Conservation (phyloP, 2,888 invertebrate species). For the Sphaeridia pumilis region DNA sequence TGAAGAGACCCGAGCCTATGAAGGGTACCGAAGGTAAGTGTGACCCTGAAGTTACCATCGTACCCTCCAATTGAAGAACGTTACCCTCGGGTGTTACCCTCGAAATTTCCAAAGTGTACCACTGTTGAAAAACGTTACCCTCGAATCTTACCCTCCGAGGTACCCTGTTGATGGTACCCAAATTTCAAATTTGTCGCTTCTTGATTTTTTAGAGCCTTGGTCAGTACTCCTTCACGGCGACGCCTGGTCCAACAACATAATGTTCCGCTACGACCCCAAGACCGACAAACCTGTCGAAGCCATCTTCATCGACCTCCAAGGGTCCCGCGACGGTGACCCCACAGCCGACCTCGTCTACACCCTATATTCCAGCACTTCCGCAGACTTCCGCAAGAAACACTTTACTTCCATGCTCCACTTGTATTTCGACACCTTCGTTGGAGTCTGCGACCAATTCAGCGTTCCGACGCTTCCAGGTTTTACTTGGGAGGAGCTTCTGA, state of each 20-base stretch:
- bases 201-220: slow-evolving; percentile 23
- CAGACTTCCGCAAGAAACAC: slow-evolving; percentile 9
- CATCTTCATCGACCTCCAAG: slow-evolving; percentile 27
- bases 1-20: background rate
- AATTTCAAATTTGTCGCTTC: too few relatives aligned
- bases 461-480: background rate
- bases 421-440: slow-evolving; percentile 14
- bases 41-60: too few relatives aligned
- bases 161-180: too few relatives aligned
- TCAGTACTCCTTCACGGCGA: slow-evolving; percentile 21
- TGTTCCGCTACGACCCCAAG: slow-evolving; percentile 22
- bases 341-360: slow-evolving; percentile 21
- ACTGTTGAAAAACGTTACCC: too few relatives aligned
- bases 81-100: too few relatives aligned
- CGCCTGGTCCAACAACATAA: slow-evolving; percentile 27
- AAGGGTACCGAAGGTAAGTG: background rate
- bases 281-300: slow-evolving; percentile 12
- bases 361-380: slow-evolving; percentile 22
- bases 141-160: too few relatives aligned
- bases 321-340: slow-evolving; percentile 17
- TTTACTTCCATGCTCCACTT: slow-evolving; percentile 5
- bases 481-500: background rate
- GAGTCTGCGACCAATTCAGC: slow-evolving; percentile 1
- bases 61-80: too few relatives aligned
- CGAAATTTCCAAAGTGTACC: too few relatives aligned